These are phyloP conservation scores for Desoria tigrina DNA, from an alignment of 2,888 invertebrate genomes.

Conservation along the genomic window DNA sequence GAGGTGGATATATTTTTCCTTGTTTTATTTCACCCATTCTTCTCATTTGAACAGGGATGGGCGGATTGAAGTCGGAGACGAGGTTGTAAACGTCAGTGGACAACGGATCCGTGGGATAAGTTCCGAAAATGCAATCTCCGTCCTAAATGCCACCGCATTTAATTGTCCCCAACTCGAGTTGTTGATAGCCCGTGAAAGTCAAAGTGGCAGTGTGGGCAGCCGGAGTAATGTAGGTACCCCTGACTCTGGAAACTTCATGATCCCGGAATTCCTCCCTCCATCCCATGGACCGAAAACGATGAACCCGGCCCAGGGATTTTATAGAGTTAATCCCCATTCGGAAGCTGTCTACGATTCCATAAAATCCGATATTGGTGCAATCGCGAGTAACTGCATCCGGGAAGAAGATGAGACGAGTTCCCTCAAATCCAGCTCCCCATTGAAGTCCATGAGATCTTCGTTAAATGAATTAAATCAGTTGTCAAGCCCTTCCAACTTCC, in stretches of 20 bases:
- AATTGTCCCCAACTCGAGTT: constrained; percentile 50
- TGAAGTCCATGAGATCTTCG: constrained; percentile 11
- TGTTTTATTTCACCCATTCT: constrained; percentile 16
- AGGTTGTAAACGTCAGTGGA: constrained; percentile 73
- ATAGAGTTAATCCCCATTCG: constrained; percentile 15
- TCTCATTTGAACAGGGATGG: constrained; percentile 63
- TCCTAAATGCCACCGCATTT: constrained; percentile 40
- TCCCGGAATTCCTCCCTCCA: neutral
- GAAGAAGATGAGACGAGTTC: constrained; percentile 15
- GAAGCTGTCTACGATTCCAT: constrained; percentile 3
- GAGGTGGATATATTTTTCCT: constrained; percentile 18
- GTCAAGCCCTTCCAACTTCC: neutral
- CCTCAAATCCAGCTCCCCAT: constrained; percentile 9
- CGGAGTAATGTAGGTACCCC: neutral
- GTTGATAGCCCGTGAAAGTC: constrained; percentile 46
- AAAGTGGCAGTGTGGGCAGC: neutral
- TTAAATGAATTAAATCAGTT: constrained; percentile 21
- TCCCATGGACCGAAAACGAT: neutral
- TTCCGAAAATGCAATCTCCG: constrained; percentile 37
- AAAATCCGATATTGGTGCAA: neutral
- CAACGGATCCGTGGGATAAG: constrained; percentile 66
- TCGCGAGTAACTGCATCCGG: neutral
- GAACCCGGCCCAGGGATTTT: constrained; percentile 13
- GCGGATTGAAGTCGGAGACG: constrained; percentile 68
- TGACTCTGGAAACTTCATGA: neutral